phyloP scores from a whole-genome alignment of 1,140 invertebrate genomes.

The Cherax destructor region DNA sequence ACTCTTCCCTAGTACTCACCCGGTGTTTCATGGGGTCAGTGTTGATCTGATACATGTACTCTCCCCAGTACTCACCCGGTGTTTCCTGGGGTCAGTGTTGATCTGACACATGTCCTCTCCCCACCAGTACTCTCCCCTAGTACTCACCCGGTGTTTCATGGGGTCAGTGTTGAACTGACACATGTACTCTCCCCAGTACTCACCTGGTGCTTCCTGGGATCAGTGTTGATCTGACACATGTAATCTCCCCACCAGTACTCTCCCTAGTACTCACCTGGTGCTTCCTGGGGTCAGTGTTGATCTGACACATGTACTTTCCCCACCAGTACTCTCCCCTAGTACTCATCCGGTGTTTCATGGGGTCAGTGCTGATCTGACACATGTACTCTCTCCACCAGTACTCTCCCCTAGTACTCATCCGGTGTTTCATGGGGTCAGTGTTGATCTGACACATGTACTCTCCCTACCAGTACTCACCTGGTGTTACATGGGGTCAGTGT shows the following conservation, averaged over 20 bases:
- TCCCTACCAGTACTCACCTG: constrained; percentile 81
- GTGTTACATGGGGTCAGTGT: constrained; percentile 94
- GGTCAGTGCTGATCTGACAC: constrained; percentile 78
- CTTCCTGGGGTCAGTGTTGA: constrained; percentile 95
- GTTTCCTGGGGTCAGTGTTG: no score
- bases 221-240: background rate
- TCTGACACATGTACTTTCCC: constrained; percentile 86
- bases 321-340: constrained; percentile 85
- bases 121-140: no score
- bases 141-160: no score
- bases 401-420: constrained; percentile 83
- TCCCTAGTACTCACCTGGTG: constrained; percentile 72
- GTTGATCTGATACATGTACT: no score
- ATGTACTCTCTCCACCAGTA: constrained; percentile 80
- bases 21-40: no score
- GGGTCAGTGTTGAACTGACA: no score
- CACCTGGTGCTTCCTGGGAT: no score
- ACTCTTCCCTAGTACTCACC: background rate
- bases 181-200: no score
- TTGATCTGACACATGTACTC: constrained; percentile 98
- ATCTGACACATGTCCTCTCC: no score
- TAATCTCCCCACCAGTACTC: background rate
- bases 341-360: constrained; percentile 81
- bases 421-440: constrained; percentile 94
- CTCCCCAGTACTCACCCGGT: background rate